Evolutionary conservation across 2,113 vertebrate species (phyloP), one percentile per base, ranked within the genome.

Genomic region (Anoura caudifer): DNA sequence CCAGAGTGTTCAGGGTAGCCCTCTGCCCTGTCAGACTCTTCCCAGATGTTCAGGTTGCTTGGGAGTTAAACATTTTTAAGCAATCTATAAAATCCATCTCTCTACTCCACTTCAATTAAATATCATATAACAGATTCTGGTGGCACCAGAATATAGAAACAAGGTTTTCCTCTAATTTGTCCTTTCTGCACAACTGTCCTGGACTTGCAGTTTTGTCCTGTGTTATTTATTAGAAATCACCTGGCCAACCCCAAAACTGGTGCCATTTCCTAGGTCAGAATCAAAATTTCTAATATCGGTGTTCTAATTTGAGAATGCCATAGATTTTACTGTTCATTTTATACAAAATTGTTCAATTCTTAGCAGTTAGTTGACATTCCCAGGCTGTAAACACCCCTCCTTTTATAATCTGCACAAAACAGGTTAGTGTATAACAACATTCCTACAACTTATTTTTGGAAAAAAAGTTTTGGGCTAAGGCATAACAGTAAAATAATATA

Each of bases 331-430:
- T 93, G 1, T 87, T 93, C 16, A 26, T 65, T 90, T 95, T 75
- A 72, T 20, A 90, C 65, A 89, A 81, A 87, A 61, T 63, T 15
- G 20, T 79, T 85, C 15, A 81, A 80, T 26, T 81, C 84, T 73
- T 72, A 33, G 65, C 61, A 67, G 36, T 84, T 96, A 70, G 36
- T 84, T 95, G 69, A 87, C 52, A 91, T 61, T 90, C 38, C 43
- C 61, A 38, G 52, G 47, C 92, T 90, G 12, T 31, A 14, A 81
- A 67, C 13, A 80, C 59, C 43, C 59, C 54, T 92, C 20, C 61
- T 65, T 86, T 75, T 87, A 36, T 52, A 77, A 20, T 47, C 24
- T 54, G 90, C 22, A 77, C 47, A 91, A 83, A 91, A 84, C 33
- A 45, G 38, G 7, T n/a, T 56, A 45, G n/a, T n/a, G 2, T 59